These are phyloP conservation scores for Berghia stephanieae DNA, from an alignment of 1,140 invertebrate species.

Conservation along the genomic window DNA sequence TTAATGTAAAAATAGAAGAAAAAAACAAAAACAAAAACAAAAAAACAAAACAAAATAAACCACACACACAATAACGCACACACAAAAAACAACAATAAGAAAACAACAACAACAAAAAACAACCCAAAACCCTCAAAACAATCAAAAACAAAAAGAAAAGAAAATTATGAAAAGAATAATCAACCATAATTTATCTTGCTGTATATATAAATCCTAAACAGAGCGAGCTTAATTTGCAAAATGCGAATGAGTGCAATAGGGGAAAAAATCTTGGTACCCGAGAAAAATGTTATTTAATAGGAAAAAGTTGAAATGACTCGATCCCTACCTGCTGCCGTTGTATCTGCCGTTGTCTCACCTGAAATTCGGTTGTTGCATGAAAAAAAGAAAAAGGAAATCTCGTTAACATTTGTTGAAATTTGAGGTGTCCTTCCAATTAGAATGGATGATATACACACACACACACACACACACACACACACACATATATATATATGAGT, in stretches of 20 bases:
- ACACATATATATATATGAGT: no score
- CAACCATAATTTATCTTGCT: no score
- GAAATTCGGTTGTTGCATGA: no score
- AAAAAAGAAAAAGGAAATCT: no score
- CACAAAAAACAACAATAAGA: neutral
- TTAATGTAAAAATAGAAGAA: neutral
- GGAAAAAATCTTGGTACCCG: neutral
- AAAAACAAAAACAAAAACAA: neutral
- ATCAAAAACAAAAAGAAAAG: neutral
- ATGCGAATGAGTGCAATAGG: neutral
- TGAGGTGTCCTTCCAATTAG: no score
- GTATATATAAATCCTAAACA: no score
- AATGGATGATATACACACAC: no score
- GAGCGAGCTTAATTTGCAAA: constrained; percentile 9
- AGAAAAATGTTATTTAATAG: neutral
- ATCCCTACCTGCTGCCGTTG: neutral
- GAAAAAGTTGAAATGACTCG: neutral
- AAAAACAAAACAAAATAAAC: neutral
- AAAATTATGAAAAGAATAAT: neutral
- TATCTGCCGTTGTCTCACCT: neutral
- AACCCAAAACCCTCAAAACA: neutral
- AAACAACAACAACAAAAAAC: neutral
- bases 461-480: no score
- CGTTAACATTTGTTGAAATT: no score
- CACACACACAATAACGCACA: neutral